Evolutionary conservation across 2,888 invertebrate genomes (phyloP), one percentile per base, ranked within the genome.

Genomic region (Halictus quadricinctus): DNA sequence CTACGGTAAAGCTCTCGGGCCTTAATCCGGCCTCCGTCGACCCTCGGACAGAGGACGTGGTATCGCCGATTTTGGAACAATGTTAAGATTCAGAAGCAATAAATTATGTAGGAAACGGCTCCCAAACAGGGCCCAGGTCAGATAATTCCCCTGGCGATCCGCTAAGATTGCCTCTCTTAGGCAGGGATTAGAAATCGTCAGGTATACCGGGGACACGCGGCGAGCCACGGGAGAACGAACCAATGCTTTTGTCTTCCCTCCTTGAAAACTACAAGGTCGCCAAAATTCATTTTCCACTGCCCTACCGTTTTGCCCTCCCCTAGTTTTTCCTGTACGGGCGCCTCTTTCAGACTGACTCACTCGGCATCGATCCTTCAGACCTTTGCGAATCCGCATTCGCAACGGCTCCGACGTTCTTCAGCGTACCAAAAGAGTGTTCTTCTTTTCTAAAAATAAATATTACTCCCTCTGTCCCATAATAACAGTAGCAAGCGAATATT

Each of bases 91-190:
- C 89, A 90, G 91, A 90, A 91, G 92, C 90, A 90, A 93, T 93
- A 93, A 92, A 93, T 93, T 93, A 93, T 91, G 88, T 88, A 88
- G 90, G 90, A 92, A 93, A 90, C 87, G 82, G 88, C 85, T 88
- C 72, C 84, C 77, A 79, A 66, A 79, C 76, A 70, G 54, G 54
- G 54, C 21, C 50, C 92, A 91, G 92, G 92, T 93, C 91, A 88
- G 85, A 88, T 82, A 80, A 76, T 76, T 85, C 83, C 83, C 72
- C 70, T 6, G 36, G 72, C 64, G 54, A 13, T 1, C 41, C 72
- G 73, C 18, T 75, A 75, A 54, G 83, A 83, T 88, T 84, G 87
- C 87, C 88, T 89, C 85, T 88, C 86, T 54, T 54, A 54, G 88
- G 80, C 77, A 69, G 85, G 90, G 91, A 91, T 91, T 88, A 89